Evolutionary conservation across 2,797 vertebrate genomes (phyloP).

Genomic region (Chaenodraco wilsoni): DNA sequence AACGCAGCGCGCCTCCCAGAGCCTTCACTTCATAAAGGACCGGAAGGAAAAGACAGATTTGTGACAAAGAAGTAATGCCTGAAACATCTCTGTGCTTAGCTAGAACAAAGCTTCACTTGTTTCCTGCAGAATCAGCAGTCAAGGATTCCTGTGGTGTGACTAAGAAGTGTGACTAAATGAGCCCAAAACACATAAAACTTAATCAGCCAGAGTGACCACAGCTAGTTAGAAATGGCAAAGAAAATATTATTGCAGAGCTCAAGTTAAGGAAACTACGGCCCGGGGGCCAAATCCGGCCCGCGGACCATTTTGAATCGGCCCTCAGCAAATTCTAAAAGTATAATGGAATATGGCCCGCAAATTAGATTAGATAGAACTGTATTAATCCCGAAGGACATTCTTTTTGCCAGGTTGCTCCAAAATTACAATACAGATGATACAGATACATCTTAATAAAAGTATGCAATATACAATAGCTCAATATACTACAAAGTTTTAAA

Average conservation of each 20-base stretch:
- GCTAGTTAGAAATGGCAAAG: neutral
- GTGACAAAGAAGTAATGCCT: constrained; percentile 20
- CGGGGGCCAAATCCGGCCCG: no score
- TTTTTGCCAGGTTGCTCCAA: no score
- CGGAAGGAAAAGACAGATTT: constrained; percentile 39
- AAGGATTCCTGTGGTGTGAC: constrained; percentile 39
- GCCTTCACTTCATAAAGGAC: constrained; percentile 41
- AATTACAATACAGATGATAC: no score
- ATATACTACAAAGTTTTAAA: no score
- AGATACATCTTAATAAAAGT: no score
- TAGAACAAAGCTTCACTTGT: constrained; percentile 61
- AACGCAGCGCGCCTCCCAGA: constrained; percentile 25
- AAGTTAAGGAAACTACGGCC: neutral
- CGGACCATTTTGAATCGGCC: no score
- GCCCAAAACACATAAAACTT: constrained; percentile 15
- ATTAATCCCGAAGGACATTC: no score
- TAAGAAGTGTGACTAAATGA: constrained; percentile 55
- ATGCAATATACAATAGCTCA: no score
- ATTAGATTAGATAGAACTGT: no score
- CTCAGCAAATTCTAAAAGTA: no score
- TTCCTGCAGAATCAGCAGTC: constrained; percentile 43
- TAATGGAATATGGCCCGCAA: no score
- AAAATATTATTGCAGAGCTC: neutral
- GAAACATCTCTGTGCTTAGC: constrained; percentile 53
- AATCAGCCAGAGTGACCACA: neutral